These are phyloP conservation scores for Conops quadrifasciatus DNA, from an alignment of 2,888 invertebrate species.

Conservation along the genomic window DNA sequence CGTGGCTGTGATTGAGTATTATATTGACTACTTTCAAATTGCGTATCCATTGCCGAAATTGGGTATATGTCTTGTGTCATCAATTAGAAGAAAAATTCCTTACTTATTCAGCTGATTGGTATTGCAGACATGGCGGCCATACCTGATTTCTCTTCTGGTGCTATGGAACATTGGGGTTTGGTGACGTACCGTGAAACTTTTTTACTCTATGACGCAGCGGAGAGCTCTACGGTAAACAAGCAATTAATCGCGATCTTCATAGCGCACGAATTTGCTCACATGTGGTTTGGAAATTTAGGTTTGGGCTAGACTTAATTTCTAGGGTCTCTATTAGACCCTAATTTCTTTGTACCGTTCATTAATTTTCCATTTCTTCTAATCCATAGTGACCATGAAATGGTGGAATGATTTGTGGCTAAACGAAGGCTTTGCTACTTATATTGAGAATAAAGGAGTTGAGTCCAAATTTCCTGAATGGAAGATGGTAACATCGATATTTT, in stretches of 20 bases:
- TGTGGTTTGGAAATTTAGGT: slow-evolving; percentile 93
- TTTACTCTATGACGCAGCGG: slow-evolving; percentile 77
- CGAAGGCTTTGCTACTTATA: slow-evolving; percentile 93
- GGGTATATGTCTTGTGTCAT: slow-evolving; percentile 68
- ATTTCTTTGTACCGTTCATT: background rate
- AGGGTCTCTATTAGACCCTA: background rate
- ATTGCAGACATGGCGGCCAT: slow-evolving; percentile 62
- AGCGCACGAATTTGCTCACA: slow-evolving; percentile 93
- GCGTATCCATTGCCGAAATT: slow-evolving; percentile 89
- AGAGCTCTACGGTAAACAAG: slow-evolving; percentile 79
- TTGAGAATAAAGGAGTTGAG: slow-evolving; percentile 81
- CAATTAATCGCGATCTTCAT: slow-evolving; percentile 82
- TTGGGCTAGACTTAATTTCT: slow-evolving; percentile 43
- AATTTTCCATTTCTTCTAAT: background rate
- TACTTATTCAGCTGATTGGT: no score
- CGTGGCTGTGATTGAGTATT: slow-evolving; percentile 79
- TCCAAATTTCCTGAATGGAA: slow-evolving; percentile 80
- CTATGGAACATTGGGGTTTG: slow-evolving; percentile 97
- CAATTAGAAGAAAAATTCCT: no score
- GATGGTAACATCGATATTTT: slow-evolving; percentile 69
- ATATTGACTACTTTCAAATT: slow-evolving; percentile 84
- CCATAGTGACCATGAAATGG: slow-evolving; percentile 87
- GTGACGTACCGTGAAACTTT: slow-evolving; percentile 90
- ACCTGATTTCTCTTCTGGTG: slow-evolving; percentile 72
- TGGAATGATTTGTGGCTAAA: slow-evolving; percentile 95